Conservation (phyloP, 2,113 vertebrate species). For the Tupaia tana region DNA sequence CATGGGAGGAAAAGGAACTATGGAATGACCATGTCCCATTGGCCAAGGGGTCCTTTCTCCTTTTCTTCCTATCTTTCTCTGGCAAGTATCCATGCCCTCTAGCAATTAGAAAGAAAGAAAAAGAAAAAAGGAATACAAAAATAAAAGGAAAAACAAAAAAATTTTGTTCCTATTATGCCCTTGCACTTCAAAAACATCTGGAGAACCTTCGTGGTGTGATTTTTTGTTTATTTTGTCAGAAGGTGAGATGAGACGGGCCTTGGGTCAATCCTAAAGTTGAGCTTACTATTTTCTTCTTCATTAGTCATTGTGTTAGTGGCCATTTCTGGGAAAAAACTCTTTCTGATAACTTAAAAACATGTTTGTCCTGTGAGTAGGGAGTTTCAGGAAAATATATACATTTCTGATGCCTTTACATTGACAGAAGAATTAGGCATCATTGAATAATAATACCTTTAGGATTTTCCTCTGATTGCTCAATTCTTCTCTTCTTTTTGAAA, state of each 20-base stretch:
- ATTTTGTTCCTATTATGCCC: neutral
- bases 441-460: slow-evolving; percentile 5
- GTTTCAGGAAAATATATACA: neutral
- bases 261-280: neutral
- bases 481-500: slow-evolving; percentile 55
- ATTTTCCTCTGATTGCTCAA: slow-evolving; percentile 55
- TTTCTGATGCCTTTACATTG: slow-evolving; percentile 37
- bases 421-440: neutral
- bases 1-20: too few species aligned
- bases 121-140: neutral
- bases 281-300: neutral
- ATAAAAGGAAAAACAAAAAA: neutral
- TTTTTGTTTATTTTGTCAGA: neutral
- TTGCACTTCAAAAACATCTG: neutral
- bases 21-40: too few species aligned
- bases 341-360: neutral
- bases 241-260: neutral
- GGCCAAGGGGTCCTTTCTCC: too few species aligned
- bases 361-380: neutral
- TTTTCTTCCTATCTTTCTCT: too few species aligned
- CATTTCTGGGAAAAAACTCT: neutral
- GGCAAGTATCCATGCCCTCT: too few species aligned
- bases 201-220: neutral
- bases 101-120: neutral
- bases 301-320: neutral